phyloP scores from a whole-genome alignment of 1,140 invertebrate genomes.

The Halesus radiatus region DNA sequence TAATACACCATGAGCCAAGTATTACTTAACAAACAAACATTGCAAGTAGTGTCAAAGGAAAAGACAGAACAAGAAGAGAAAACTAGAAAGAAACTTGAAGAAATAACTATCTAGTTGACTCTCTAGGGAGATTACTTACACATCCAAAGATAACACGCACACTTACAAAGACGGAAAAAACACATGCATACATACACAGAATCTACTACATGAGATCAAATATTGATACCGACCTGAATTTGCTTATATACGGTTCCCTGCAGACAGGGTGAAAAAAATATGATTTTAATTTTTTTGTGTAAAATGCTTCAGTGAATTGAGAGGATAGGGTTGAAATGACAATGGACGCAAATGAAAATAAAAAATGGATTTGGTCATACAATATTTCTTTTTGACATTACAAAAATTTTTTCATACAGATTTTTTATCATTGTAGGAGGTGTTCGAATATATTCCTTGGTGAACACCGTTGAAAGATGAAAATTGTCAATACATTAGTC shows the following conservation, averaged over 20 bases:
- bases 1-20: conserved; percentile 14
- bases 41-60: conserved; percentile 40
- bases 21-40: conserved; percentile 19
- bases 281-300: conserved; percentile 38
- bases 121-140: conserved; percentile 35
- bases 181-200: conserved; percentile 55
- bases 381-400: no score
- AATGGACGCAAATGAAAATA: conserved; percentile 31
- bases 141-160: conserved; percentile 55
- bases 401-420: no score
- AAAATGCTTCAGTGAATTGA: conserved; percentile 28
- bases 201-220: conserved; percentile 53
- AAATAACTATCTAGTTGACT: conserved; percentile 23
- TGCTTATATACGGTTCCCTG: conserved; percentile 71
- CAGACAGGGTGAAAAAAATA: conserved; percentile 64
- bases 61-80: conserved; percentile 24
- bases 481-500: no score
- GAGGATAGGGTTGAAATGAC: not conserved
- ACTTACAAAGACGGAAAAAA: conserved; percentile 53
- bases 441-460: no score
- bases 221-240: conserved; percentile 70
- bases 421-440: no score
- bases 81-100: conserved; percentile 35
- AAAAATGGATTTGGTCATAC: not conserved
- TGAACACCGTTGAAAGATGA: no score